Conservation (phyloP, 2,113 vertebrate species). For the Fregata magnificens region DNA sequence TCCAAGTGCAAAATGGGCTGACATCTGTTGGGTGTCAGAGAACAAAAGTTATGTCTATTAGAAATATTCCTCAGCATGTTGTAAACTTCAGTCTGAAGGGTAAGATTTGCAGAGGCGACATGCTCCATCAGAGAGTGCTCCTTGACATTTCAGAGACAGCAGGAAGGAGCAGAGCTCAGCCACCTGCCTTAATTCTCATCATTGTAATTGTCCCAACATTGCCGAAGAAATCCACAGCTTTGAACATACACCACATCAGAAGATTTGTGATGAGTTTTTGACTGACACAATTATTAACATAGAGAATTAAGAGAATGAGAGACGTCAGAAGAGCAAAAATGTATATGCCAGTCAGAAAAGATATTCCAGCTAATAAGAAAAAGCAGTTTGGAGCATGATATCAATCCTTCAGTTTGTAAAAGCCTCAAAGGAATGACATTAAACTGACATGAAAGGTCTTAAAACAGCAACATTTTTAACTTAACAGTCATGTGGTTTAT, state of each 20-base stretch:
- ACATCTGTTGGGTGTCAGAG: neutral
- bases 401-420: neutral
- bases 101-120: neutral
- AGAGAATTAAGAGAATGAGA: neutral
- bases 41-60: neutral
- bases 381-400: neutral
- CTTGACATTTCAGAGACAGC: neutral
- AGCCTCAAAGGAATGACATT: neutral
- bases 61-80: neutral
- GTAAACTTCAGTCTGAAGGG: neutral
- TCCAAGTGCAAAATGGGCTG: neutral
- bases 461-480: neutral
- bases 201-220: neutral
- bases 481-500: neutral
- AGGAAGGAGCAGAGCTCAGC: neutral
- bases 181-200: neutral
- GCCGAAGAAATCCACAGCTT: neutral
- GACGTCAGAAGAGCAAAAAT: neutral
- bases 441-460: neutral
- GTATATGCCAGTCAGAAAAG: neutral
- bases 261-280: neutral
- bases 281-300: neutral
- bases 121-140: neutral
- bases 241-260: neutral
- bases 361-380: neutral